Conservation (phyloP, 2,888 invertebrate species). For the Caenorhabditis becei region DNA sequence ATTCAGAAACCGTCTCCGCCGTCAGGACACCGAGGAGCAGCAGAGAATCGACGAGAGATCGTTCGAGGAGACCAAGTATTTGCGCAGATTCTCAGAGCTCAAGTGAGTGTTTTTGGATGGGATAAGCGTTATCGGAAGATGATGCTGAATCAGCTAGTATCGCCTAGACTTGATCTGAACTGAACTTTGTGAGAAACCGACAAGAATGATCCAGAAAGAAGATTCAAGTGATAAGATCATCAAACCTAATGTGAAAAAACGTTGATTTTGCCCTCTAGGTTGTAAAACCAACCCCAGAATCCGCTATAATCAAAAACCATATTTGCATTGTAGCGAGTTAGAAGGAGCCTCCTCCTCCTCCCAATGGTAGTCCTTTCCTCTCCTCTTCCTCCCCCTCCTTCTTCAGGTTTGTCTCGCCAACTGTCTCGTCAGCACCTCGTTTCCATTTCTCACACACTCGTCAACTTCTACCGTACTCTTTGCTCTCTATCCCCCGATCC, state of each 20-base stretch:
- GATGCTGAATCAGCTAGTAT: too few relatives aligned
- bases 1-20: constrained; percentile 68
- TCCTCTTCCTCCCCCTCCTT: constrained; percentile 19
- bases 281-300: background rate
- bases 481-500: constrained; percentile 14
- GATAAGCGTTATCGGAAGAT: too few relatives aligned
- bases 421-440: constrained; percentile 22
- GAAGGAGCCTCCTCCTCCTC: constrained; percentile 16
- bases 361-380: constrained; percentile 14
- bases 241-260: too few relatives aligned
- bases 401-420: constrained; percentile 34
- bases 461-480: constrained; percentile 50
- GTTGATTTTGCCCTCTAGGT: background rate
- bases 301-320: background rate
- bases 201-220: too few relatives aligned
- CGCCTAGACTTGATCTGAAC: too few relatives aligned
- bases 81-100: constrained; percentile 70
- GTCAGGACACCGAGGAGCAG: constrained; percentile 64
- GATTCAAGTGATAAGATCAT: too few relatives aligned
- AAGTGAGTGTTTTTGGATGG: constrained; percentile 58
- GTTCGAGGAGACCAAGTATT: constrained; percentile 71
- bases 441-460: constrained; percentile 22
- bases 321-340: constrained; percentile 56
- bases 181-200: too few relatives aligned
- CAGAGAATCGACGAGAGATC: constrained; percentile 65